phyloP scores from a whole-genome alignment of 2,797 vertebrate genomes.

The Sarcoramphus papa region DNA sequence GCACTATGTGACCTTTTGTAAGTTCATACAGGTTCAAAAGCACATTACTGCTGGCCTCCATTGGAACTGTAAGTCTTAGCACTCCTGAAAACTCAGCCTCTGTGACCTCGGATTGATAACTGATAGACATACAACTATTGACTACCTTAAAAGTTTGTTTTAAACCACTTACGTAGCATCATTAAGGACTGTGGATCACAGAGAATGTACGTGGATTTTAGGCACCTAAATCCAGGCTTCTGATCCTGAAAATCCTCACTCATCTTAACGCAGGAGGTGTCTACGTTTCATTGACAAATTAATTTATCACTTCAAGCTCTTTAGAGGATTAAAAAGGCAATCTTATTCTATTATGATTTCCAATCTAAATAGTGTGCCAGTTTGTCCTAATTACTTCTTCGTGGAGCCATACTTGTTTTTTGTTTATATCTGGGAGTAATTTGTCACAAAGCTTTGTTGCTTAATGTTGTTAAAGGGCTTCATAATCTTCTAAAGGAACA shows the following conservation, averaged over 20 bases:
- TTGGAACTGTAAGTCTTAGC: not conserved
- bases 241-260: conserved; percentile 15
- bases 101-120: not conserved
- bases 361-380: not conserved
- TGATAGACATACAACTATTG: not conserved
- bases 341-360: conserved; percentile 1
- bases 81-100: not conserved
- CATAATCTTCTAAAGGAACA: not conserved
- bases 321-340: not conserved
- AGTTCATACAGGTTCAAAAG: not conserved
- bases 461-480: not conserved
- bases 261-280: not conserved
- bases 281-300: not conserved
- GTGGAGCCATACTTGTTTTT: not conserved
- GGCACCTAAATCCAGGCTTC: not conserved
- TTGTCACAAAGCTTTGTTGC: not conserved
- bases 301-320: conserved; percentile 17
- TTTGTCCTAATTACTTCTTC: conserved; percentile 31
- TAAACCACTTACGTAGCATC: not conserved
- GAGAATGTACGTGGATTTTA: not conserved
- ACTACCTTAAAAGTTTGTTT: not conserved
- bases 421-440: not conserved
- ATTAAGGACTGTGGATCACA: not conserved
- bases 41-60: not conserved
- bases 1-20: not conserved